phyloP scores from a whole-genome alignment of 2,797 vertebrate genomes.

The Acrocephalus scirpaceus region DNA sequence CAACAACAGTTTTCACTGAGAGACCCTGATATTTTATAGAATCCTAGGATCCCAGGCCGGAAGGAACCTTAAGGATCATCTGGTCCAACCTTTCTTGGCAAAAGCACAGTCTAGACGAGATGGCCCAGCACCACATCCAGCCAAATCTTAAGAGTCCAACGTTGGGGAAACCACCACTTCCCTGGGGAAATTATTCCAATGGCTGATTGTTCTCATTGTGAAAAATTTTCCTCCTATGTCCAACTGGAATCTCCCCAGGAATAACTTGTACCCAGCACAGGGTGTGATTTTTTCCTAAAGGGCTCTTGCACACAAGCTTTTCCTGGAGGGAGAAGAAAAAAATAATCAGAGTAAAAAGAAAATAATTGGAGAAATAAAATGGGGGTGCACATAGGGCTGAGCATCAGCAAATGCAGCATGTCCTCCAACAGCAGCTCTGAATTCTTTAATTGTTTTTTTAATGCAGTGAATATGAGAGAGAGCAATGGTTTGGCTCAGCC shows the following conservation, averaged over 20 bases:
- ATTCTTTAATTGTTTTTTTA: neutral
- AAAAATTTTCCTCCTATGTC: neutral
- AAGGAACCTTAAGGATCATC: neutral
- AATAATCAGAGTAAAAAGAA: neutral
- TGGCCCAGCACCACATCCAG: neutral
- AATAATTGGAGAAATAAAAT: neutral
- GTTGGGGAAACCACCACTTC: neutral
- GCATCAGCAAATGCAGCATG: neutral
- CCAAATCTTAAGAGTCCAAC: neutral
- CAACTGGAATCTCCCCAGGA: neutral
- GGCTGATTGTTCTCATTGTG: slow-evolving; percentile 1
- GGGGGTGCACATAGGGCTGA: neutral
- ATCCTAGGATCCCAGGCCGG: neutral
- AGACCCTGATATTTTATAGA: neutral
- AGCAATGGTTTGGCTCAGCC: neutral
- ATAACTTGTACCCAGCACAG: neutral
- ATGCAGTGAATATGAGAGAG: neutral
- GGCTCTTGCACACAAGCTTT: neutral
- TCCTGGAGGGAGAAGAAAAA: neutral
- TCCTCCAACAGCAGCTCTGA: neutral
- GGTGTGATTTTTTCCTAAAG: neutral
- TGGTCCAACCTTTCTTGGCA: neutral
- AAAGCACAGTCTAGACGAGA: neutral
- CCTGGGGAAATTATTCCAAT: neutral
- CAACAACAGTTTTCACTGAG: neutral